Evolutionary conservation across 2,888 invertebrate species (phyloP).

Genomic region (Clepsis dumicolana): DNA sequence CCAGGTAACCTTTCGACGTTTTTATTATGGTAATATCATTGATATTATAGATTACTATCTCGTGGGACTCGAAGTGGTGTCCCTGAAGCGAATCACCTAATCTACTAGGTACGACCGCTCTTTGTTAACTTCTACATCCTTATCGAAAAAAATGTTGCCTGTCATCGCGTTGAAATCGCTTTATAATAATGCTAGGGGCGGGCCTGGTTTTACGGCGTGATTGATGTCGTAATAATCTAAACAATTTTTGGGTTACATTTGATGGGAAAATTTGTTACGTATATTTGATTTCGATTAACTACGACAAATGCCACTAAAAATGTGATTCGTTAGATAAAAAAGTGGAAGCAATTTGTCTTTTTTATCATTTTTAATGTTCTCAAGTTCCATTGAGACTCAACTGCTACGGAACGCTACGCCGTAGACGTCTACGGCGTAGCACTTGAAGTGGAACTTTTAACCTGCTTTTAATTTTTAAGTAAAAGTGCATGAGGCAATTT

Average conservation of each 20-base stretch:
- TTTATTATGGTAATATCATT: no score
- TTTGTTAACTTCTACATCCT: conserved; percentile 21
- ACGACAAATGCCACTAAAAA: conserved; percentile 6
- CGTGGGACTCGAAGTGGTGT: neutral
- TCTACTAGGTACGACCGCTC: neutral
- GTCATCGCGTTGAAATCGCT: conserved; percentile 36
- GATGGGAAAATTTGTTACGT: conserved; percentile 7
- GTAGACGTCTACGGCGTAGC: conserved; percentile 19
- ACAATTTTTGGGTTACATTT: conserved; percentile 15
- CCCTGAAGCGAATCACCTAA: conserved; percentile 2
- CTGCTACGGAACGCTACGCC: conserved; percentile 12
- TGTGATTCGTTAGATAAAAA: neutral
- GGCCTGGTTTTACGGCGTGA: conserved; percentile 19
- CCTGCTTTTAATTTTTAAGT: neutral
- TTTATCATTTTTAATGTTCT: conserved; percentile 7
- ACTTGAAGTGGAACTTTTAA: conserved; percentile 10
- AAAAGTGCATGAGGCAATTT: neutral
- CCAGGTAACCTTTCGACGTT: no score
- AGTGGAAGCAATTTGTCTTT: neutral
- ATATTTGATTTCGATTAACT: conserved; percentile 7
- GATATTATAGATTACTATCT: neutral
- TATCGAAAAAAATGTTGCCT: conserved; percentile 33
- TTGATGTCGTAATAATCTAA: conserved; percentile 40
- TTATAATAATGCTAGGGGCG: conserved; percentile 32
- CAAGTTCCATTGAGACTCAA: conserved; percentile 2